Evolutionary conservation across 2,113 vertebrate species (phyloP).

Genomic region (Dipodomys spectabilis): DNA sequence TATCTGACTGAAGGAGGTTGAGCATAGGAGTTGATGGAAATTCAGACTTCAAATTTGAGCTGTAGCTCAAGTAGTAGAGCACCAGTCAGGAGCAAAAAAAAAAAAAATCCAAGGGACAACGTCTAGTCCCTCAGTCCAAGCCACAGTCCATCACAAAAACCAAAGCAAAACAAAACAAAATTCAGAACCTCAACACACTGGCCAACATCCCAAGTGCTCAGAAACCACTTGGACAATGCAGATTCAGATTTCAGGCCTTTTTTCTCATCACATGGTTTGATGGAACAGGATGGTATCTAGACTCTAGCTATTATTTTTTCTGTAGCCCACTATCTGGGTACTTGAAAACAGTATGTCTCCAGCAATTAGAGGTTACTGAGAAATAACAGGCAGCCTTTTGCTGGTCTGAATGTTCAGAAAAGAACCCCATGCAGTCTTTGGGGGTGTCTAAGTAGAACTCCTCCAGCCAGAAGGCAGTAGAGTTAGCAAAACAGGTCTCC

Average conservation of each 20-base stretch:
- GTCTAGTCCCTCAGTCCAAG: no score
- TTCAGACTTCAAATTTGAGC: not conserved
- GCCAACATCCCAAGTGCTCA: not conserved
- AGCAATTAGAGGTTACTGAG: not conserved
- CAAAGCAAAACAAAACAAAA: not conserved
- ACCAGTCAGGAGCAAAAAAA: no score
- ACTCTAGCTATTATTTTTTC: not conserved
- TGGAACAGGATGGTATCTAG: not conserved
- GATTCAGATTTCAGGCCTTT: not conserved
- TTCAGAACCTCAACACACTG: not conserved
- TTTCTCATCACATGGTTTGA: not conserved
- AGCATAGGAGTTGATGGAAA: not conserved
- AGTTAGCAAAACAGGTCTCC: rapidly evolving
- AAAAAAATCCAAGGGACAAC: no score
- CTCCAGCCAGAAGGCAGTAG: not conserved
- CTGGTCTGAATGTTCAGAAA: not conserved
- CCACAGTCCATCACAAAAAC: no score
- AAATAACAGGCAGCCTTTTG: not conserved
- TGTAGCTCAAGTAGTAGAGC: no score
- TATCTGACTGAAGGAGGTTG: not conserved
- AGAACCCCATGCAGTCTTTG: rapidly evolving
- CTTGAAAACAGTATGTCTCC: not conserved
- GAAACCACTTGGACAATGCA: rapidly evolving
- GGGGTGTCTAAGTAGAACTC: rapidly evolving
- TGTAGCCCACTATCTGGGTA: not conserved